phyloP scores from a whole-genome alignment of 2,113 vertebrate species.

The Dryoscopus gambensis region DNA sequence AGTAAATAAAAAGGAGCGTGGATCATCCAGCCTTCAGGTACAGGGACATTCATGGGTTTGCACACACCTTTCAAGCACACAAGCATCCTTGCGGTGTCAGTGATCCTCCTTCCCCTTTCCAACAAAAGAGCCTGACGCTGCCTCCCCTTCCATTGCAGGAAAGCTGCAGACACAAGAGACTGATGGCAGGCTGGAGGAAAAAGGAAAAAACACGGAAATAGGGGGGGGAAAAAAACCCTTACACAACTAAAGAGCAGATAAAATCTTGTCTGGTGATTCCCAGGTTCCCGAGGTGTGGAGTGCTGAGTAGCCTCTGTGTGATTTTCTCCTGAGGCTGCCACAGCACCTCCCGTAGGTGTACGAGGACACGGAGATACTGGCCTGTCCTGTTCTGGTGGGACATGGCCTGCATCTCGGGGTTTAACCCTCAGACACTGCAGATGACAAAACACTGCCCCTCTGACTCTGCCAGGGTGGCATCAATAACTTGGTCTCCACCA shows the following conservation, averaged over 20 bases:
- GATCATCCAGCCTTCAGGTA: not conserved
- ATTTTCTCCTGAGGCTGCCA: not conserved
- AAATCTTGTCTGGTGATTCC: not conserved
- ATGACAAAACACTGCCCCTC: not conserved
- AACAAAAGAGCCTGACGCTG: not conserved
- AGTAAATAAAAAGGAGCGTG: not conserved
- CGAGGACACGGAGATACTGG: rapidly evolving
- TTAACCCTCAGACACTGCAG: not conserved
- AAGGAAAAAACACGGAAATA: not conserved
- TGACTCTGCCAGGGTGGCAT: rapidly evolving
- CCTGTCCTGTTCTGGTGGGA: not conserved
- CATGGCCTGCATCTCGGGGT: not conserved
- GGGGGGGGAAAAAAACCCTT: not conserved
- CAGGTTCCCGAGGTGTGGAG: not conserved
- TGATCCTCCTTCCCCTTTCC: not conserved
- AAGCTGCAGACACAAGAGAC: not conserved
- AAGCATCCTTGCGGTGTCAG: rapidly evolving
- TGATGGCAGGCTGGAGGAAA: not conserved
- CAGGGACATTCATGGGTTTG: not conserved
- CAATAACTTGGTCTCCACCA: rapidly evolving
- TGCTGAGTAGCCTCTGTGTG: not conserved
- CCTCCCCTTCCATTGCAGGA: not conserved
- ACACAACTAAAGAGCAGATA: not conserved
- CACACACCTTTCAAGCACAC: not conserved
- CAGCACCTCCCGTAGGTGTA: not conserved